Base-by-base conservation (phyloP, 2,888 invertebrate genomes). In the Cataglyphis livida region DNA sequence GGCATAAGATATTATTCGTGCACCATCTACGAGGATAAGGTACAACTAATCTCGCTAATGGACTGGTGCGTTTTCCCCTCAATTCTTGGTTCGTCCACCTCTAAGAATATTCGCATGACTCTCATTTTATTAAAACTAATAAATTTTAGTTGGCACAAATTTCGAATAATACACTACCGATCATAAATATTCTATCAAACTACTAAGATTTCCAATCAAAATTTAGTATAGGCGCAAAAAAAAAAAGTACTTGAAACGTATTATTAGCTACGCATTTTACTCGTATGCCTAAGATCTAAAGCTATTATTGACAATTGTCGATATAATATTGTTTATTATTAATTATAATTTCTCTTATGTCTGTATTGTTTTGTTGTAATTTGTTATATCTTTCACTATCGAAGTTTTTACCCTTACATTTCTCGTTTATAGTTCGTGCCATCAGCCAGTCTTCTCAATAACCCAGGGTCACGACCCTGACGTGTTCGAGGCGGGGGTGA, bases 41-140 rank as follows among this genome's bases (percentile, higher is more conserved):
- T 85, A 91, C 91, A 90, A 92, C 91, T 92, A 93, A 93, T 93
- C 93, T 93, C 90, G 90, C 92, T 93, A 93, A 93, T 93, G 93
- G 93, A 88, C 88, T 86, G 90, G 90, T 87, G 86, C 90, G 90
- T 90, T 91, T 91, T 88, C 92, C 92, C 83, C 64, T 75, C 71
- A 73, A 78, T 78, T 78, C 81, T 82, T 79, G 86, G 44, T 84
- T 88, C 86, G 87, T 81, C 88, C 87, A 87, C 85, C 82, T 84
- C 87, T 87, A 91, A 91, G 92, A 91, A 93, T 91, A 92, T 93
- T 91, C 91, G 84, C 78, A 78, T 89, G 87, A 91, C 90, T 93
- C 90, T 93, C 90, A 89, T 91, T 93, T 92, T 93, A 93, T 93
- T 92, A 92, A 93, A 93, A 92, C 92, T 93, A 92, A 93, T 93